Evolutionary conservation across 2,797 vertebrate genomes (phyloP).

Genomic region (Halcyon smyrnensis): DNA sequence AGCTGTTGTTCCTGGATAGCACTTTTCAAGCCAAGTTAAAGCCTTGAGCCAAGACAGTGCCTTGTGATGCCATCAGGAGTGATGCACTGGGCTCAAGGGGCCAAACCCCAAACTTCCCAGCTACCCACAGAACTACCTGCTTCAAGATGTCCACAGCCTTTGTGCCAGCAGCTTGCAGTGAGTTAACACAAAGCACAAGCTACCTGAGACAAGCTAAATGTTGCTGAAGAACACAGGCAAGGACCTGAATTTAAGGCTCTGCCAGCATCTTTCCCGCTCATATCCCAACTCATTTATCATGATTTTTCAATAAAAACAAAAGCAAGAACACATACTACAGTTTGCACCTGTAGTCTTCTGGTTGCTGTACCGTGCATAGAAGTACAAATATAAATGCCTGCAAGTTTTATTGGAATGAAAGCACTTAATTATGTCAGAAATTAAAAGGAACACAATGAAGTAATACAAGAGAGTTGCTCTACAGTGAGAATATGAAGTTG

Average conservation of each 20-base stretch:
- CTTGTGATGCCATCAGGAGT: fast-evolving
- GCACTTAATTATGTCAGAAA: neutral
- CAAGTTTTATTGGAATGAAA: slow-evolving; percentile 33
- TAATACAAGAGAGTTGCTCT: neutral
- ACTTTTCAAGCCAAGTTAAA: neutral
- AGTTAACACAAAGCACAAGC: neutral
- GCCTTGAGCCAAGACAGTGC: neutral
- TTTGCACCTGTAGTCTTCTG: neutral
- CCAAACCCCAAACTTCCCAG: neutral
- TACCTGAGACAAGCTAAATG: neutral
- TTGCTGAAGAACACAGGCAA: neutral
- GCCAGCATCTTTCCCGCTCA: neutral
- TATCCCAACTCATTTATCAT: neutral
- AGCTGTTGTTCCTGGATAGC: neutral
- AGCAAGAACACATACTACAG: neutral
- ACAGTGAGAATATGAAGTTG: neutral
- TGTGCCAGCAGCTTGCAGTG: neutral
- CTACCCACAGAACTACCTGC: neutral
- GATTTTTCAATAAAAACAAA: neutral
- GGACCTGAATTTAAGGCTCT: neutral
- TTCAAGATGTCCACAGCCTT: neutral
- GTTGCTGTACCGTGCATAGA: neutral
- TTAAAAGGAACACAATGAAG: neutral
- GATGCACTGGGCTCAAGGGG: neutral
- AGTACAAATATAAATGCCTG: neutral